Evolutionary conservation across 2,888 invertebrate genomes (phyloP), one percentile per base, ranked within the genome.

Genomic region (Aromia moschata): DNA sequence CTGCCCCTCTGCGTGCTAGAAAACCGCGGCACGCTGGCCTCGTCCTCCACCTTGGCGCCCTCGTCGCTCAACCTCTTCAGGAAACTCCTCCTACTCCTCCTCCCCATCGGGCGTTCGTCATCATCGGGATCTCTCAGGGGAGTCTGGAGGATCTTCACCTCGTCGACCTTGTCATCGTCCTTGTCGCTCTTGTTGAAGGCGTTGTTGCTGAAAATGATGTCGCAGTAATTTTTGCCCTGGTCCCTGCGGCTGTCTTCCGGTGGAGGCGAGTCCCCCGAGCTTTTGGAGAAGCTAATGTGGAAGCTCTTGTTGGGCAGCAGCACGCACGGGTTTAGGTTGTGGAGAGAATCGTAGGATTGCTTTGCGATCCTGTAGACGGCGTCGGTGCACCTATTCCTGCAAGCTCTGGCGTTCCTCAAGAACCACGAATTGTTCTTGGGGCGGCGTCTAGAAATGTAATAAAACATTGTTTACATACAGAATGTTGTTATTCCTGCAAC

Each of bases 131-230:
- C 12, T 15, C 12, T 10, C 1, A 41, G n/a, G 4, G 40, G 15
- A 12, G 25, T 20, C 1, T 51, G 25, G 3, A 51, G 9, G 1
- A 38, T 51, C 16, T 41, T 51, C 12, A 16, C 31, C 2, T 51
- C 40, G 0, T 20, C 25, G 7, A 20, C 9, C n/a, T 16, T 40
- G 10, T 20, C 17, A 1, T 38, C 45, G 1, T 31, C 37, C 1
- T 4, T 33, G 68, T 73, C 76, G 75, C 74, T 76, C 77, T 78
- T 76, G 76, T 74, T 75, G 71, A 73, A 76, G 74, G 76, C 74
- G 71, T 75, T 75, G 73, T 78, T 78, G 31, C 45, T 57, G 15
- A 45, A 57, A 33, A 57, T 44, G 10, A 57, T 25, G 12, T 52
- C 37, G 38, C 57, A 57, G 18, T 17, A 4, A 41, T 36, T 49